A percentile compares a stretch with the other conserved stretches of the same genome.
Conservation (phyloP, 2,888 invertebrate genomes). For the Archaeoteleia sp. region DNA sequence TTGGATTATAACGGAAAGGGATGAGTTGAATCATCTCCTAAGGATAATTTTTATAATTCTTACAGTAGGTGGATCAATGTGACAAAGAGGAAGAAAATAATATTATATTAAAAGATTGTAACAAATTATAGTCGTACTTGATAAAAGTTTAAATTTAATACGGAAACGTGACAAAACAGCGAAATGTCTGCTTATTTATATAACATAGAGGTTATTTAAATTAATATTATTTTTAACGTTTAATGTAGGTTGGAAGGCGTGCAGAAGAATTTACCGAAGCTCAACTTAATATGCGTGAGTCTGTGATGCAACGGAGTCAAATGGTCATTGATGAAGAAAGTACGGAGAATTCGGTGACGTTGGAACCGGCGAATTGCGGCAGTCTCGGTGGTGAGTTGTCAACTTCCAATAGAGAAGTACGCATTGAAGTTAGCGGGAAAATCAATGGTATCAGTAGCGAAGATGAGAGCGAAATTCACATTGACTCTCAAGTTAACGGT, state of each 20-base stretch:
- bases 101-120: no score
- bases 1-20: no score
- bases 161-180: no score
- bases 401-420: slow-evolving; percentile 43
- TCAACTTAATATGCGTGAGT: slow-evolving; percentile 85
- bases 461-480: slow-evolving; percentile 56
- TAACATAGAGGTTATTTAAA: no score
- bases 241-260: slow-evolving; percentile 81
- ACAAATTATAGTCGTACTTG: no score
- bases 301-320: slow-evolving; percentile 76
- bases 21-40: neutral
- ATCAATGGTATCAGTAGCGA: slow-evolving; percentile 33
- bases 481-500: slow-evolving; percentile 61
- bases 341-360: slow-evolving; percentile 66
- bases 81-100: no score
- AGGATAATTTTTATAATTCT: no score
- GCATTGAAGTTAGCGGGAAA: slow-evolving; percentile 25
- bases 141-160: no score
- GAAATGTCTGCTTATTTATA: no score
- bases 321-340: slow-evolving; percentile 65
- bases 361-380: slow-evolving; percentile 68
- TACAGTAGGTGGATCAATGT: no score
- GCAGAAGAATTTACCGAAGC: slow-evolving; percentile 87
- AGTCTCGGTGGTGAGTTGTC: slow-evolving; percentile 72
- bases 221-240: neutral